phyloP scores from a whole-genome alignment of 2,797 vertebrate genomes.

The Enteromius radiatus region DNA sequence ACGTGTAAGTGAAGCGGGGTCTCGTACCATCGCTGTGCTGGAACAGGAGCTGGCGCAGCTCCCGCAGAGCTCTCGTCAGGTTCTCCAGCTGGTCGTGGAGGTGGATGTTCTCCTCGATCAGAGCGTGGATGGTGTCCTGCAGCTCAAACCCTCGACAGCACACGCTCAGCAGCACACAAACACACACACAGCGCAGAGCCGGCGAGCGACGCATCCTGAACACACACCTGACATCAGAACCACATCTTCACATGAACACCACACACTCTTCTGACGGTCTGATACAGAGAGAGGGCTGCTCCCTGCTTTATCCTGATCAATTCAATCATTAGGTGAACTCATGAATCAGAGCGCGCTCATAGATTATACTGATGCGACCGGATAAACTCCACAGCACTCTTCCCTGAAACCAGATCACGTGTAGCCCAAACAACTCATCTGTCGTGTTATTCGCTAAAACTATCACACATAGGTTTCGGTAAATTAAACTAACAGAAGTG shows the following conservation, averaged over 20 bases:
- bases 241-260: neutral
- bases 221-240: neutral
- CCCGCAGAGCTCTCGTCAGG: constrained; percentile 80
- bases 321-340: constrained; percentile 35
- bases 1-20: constrained; percentile 43
- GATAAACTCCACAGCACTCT: neutral
- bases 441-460: neutral
- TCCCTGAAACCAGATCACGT: neutral
- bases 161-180: constrained; percentile 63
- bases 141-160: constrained; percentile 75
- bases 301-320: constrained; percentile 40
- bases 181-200: constrained; percentile 52
- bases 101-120: constrained; percentile 83
- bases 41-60: constrained; percentile 79
- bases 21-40: constrained; percentile 75
- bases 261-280: constrained; percentile 5
- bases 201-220: constrained; percentile 62
- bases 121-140: constrained; percentile 81
- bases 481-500: too few species aligned
- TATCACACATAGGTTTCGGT: too few species aligned
- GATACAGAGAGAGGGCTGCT: neutral
- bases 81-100: constrained; percentile 85
- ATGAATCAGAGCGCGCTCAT: neutral
- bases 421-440: neutral
- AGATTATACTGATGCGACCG: constrained; percentile 5